phyloP scores from a whole-genome alignment of 2,888 invertebrate species.

The Liodrosophila aerea region DNA sequence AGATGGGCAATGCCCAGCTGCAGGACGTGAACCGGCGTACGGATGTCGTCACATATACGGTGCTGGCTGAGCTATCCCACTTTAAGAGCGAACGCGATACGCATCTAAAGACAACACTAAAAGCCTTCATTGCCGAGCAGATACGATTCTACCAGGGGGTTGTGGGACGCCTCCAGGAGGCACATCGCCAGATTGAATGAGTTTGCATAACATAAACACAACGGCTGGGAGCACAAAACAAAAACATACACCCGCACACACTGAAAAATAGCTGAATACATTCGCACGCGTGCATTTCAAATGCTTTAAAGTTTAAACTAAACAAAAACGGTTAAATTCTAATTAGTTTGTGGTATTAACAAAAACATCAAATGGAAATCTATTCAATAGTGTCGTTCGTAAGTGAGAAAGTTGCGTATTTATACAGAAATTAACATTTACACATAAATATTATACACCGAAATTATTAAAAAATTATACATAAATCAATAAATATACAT shows the following conservation, averaged over 20 bases:
- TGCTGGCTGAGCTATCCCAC: slow-evolving; percentile 96
- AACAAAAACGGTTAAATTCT: slow-evolving; percentile 17
- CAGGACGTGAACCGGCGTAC: slow-evolving; percentile 91
- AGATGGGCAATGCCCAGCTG: slow-evolving; percentile 91
- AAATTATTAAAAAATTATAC: slow-evolving; percentile 41
- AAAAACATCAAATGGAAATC: slow-evolving; percentile 38
- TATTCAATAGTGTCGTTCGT: slow-evolving; percentile 55
- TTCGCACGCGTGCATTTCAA: slow-evolving; percentile 73
- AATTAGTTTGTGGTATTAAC: slow-evolving; percentile 55
- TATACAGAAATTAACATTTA: slow-evolving; percentile 52
- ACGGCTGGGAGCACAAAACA: slow-evolving; percentile 53
- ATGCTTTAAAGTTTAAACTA: slow-evolving; percentile 55
- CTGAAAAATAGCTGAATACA: slow-evolving; percentile 58
- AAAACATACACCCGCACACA: slow-evolving; percentile 34
- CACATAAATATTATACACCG: slow-evolving; percentile 48
- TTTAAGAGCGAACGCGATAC: slow-evolving; percentile 93
- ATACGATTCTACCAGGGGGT: slow-evolving; percentile 95
- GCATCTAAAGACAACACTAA: slow-evolving; percentile 93
- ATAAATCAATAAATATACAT: background rate
- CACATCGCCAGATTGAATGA: slow-evolving; percentile 83
- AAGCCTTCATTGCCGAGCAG: slow-evolving; percentile 93
- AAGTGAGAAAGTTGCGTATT: slow-evolving; percentile 62
- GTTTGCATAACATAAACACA: slow-evolving; percentile 2
- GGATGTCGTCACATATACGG: slow-evolving; percentile 95
- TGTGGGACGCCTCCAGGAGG: slow-evolving; percentile 88